Base-by-base conservation (phyloP, 1,140 invertebrate genomes). In the Babylonia areolata region DNA sequence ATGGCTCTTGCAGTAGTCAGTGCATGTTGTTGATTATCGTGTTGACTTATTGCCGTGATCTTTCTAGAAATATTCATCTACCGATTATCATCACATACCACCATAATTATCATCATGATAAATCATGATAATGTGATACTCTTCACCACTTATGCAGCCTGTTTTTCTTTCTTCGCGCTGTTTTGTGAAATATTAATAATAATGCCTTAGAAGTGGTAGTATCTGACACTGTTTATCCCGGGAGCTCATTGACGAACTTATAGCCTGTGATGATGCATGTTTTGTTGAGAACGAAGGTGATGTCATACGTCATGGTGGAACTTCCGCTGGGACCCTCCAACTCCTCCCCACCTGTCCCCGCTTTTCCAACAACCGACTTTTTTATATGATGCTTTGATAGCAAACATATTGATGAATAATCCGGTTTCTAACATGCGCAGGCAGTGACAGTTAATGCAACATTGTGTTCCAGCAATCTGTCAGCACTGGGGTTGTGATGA, bases 21-120 rank as follows among this genome's bases (percentile, higher is more conserved):
- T 77, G 75, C 75, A 77, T 77, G 75, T 80, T 80, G 40, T 46
- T 39, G 54, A 35, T 82, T n/a, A 39, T n/a, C 23, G 33, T 69
- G 23, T 82, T 84, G 39, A 73, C 64, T n/a, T 84, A 58, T 84
- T 84, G 82, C 82, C 82, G 64, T 39, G 82, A 84, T 71, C 82
- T 84, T 84, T 84, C 82, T 84, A 46, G 69, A 75, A 31, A 82
- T 17, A 33, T 5, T 81, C 42, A 58, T 35, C 75, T 79, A n/a
- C 40, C 9, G 3, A 40, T 42, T 12, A 28, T 20, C 54, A 58
- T 81, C 31, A 23, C 40, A 77, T 37, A 40, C 35, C n/a, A n/a
- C n/a, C n/a, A n/a, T n/a, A n/a, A n/a, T n/a, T n/a, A 73, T 73
- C 28, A 37, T 35, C 71, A 73, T 35, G 6, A 73, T 11, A 6